A percentile compares a stretch with the other conserved stretches of the same genome.
These are phyloP conservation scores for Colletes latitarsis DNA, from an alignment of 1,140 invertebrate genomes.

Conservation along the genomic window DNA sequence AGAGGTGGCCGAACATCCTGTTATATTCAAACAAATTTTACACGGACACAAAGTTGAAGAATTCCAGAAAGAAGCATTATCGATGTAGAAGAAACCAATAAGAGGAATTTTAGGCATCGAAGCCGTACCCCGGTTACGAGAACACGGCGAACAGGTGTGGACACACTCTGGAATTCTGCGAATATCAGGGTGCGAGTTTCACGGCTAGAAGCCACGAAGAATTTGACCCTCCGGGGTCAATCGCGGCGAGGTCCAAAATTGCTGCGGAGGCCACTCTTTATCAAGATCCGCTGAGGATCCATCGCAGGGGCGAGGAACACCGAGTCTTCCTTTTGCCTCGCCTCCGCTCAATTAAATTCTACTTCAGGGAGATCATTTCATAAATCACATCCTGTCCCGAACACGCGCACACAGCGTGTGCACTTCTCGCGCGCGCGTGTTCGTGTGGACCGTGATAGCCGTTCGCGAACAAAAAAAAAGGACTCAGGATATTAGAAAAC, in stretches of 20 bases:
- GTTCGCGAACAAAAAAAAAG: background rate
- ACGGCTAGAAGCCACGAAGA: conserved; percentile 45
- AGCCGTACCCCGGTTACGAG: conserved; percentile 4
- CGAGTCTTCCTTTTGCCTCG: conserved; percentile 49
- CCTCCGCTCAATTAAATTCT: conserved; percentile 68
- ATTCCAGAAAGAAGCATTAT: background rate
- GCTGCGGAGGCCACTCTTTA: conserved; percentile 50
- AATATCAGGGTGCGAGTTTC: conserved; percentile 45
- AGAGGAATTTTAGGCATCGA: background rate
- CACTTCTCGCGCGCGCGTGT: conserved; percentile 22
- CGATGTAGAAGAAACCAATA: background rate
- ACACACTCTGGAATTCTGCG: conserved; percentile 9
- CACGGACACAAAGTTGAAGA: background rate
- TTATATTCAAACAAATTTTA: background rate
- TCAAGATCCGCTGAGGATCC: conserved; percentile 57
- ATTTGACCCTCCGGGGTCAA: conserved; percentile 48
- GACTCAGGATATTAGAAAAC: background rate
- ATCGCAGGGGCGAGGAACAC: conserved; percentile 46
- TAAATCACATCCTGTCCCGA: conserved; percentile 62
- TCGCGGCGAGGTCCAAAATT: conserved; percentile 48
- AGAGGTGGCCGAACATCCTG: too few relatives aligned
- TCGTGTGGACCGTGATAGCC: background rate
- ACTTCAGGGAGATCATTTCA: conserved; percentile 65
- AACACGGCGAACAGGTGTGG: conserved; percentile 22
- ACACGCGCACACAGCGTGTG: conserved; percentile 22